Base-by-base conservation (phyloP, 1,140 invertebrate genomes). In the Zophobas morio region DNA sequence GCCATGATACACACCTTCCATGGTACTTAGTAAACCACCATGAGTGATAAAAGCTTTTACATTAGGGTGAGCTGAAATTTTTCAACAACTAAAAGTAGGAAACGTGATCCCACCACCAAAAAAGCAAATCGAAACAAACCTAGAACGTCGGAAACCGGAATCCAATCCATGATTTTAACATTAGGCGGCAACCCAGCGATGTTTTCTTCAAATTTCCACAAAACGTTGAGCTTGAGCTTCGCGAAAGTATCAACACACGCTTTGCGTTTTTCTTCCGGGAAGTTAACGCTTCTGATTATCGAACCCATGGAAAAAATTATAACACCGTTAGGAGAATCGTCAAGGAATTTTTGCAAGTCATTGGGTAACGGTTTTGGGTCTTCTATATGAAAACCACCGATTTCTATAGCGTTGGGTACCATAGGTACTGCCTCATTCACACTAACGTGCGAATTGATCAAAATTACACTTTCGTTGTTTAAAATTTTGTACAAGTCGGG, bases 11-110 rank as follows among this genome's bases (percentile, higher is more conserved):
- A 94, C 85, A 1, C 93, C 90, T 86, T 95, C 94, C 76, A 91
- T 90, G 1, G 91, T 88, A 74, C 93, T 93, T 37, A 93, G 86
- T 20, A 92, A 82, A 33, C 94, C 94, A 46, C 93, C 93, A 80
- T 94, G 93, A 0, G 92, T 93, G 39, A 95, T 91, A 80, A 95
- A 94, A 0, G 89, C 86, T 80, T 89, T 89, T 1, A 93, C 86
- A 78, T 94, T 86, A 81, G 81, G 81, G 73, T 86, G 83, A 20
- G 79, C 82, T 78, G 92, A 84, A 75, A 92, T 81, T 80, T 89
- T 88, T 79, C 90, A 90, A 79, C 92, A 90, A 72, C 91, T 86
- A 91, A 90, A 89, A 35, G 20, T 20, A 20, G 20, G 20, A 20
- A 20, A 20, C 20, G 20, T 0, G 20, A 20, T 20, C 20, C 20